phyloP scores from a whole-genome alignment of 2,888 invertebrate species.

The Gymnoscelis rufifasciata region DNA sequence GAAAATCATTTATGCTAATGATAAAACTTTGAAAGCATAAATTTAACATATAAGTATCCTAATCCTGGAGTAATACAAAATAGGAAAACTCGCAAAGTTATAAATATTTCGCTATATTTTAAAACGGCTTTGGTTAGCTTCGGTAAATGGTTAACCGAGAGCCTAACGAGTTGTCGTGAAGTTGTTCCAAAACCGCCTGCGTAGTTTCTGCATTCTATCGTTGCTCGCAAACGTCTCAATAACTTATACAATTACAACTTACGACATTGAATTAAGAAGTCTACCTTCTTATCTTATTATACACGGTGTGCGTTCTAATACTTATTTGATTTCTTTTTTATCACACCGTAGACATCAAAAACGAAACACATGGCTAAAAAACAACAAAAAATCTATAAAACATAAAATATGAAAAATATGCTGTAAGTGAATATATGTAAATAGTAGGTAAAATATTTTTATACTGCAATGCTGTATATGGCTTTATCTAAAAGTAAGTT shows the following conservation, averaged over 20 bases:
- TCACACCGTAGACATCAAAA: constrained; percentile 1
- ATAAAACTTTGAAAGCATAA: no score
- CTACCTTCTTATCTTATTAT: not conserved
- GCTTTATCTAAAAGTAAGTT: no score
- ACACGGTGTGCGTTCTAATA: constrained; percentile 7
- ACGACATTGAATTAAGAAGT: no score
- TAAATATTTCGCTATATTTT: no score
- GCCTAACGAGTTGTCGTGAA: constrained; percentile 4
- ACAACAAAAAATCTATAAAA: constrained; percentile 8
- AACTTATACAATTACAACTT: no score
- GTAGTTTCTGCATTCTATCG: not conserved
- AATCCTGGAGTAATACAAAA: no score
- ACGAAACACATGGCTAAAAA: constrained; percentile 16
- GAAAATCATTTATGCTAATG: no score
- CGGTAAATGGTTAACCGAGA: constrained; percentile 14
- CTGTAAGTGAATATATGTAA: constrained; percentile 11
- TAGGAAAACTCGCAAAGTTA: no score
- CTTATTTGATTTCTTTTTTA: not conserved
- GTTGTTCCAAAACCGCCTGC: not conserved
- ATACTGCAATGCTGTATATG: constrained; percentile 13
- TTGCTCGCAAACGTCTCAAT: no score
- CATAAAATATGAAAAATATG: constrained; percentile 16
- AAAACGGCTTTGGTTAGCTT: not conserved
- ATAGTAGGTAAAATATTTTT: constrained; percentile 14
- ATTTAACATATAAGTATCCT: no score